Base-by-base conservation (phyloP, 2,888 invertebrate genomes). In the Dryobota labecula region DNA sequence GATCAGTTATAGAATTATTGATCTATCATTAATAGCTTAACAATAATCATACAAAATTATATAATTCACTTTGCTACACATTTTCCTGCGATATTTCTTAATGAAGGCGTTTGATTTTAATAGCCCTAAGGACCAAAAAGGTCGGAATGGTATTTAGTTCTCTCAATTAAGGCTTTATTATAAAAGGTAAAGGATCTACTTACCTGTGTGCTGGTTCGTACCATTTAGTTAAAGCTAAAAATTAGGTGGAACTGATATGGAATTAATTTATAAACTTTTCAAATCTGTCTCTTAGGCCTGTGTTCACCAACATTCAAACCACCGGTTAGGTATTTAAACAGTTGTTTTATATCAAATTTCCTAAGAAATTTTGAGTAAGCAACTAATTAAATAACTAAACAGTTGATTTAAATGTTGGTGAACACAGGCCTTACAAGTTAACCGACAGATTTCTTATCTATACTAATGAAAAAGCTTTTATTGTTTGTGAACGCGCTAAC, bases 121-220 rank as follows among this genome's bases (percentile, higher is more conserved):
- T 36, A 36, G 13, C 65, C 9, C 54, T 6, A 36, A 47, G 56
- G 75, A 49, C 41, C 47, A 43, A 65, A 65, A 43, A 43, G 41
- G 47, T 49, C 13, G 41, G 30, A 57, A n/a, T 57, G 1, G 1
- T 75, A 43, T 66, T 41, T 49, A 74, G 54, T 41, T 56, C 9
- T 53, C 30, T 63, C n/a, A 56, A 54, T 74, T 64, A 65, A n/a
- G 27, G 20, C 6, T 66, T 57, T 8, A 65, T 74, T 72, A 53
- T 24, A 11, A 53, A 73, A 18, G n/a, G 18, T 47, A 33, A 36
- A 47, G 7, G 15, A 41, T 70, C 15, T 2, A 11, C 8, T 27
- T 36, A 38, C 20, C n/a, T 18, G 27, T 57, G 5, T 30, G 11
- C 24, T 11, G 7, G 15, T 15, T 1, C 9, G 15, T 30, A 30